Evolutionary conservation across 2,888 invertebrate species (phyloP), one percentile per base, ranked within the genome.

Genomic region (Aromia moschata): DNA sequence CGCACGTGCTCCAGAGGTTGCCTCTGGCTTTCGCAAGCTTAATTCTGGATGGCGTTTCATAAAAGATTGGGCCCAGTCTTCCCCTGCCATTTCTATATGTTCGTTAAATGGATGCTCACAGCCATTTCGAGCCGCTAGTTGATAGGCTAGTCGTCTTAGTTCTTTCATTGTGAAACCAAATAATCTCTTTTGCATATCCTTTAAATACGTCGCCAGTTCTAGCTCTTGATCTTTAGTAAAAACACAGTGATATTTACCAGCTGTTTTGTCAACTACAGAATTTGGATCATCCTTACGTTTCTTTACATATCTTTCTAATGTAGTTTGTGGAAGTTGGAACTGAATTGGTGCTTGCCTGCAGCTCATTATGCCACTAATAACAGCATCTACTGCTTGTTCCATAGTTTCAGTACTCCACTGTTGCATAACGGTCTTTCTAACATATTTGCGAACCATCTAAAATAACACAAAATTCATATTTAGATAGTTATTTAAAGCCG

Each of bases 41-140:
- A 76, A 31, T 12, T 25, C 40, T 7, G 60, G 55, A 20, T 74
- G 62, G 17, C 74, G 37, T 46, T 71, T 70, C 12, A 74, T 40
- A 60, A 75, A 77, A 7, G 33, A 44, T n/a, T 53, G 31, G 31
- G 71, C 67, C 76, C 74, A 74, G 38, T 75, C 73, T 20, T 56
- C 43, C 10, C 74, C 71, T 25, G 76, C 3, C 25, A 25, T 5
- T 25, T 7, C 25, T 7, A 7, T 5, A 5, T 25, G 3, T 5
- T 7, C 7, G 25, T 25, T 25, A 7, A 25, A 25, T 5, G 3
- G 3, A 25, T 25, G 25, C 7, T 25, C 7, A 25, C 25, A 25
- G 3, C 7, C 7, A 7, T 25, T 25, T 25, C 7, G 3, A 3
- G 4, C 7, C 3, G 7, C 25, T 25, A 25, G 25, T 25, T 25